A percentile compares a stretch with the other conserved stretches of the same genome.
Conservation (phyloP, 1,140 invertebrate species). For the Chrysoperla carnea region DNA sequence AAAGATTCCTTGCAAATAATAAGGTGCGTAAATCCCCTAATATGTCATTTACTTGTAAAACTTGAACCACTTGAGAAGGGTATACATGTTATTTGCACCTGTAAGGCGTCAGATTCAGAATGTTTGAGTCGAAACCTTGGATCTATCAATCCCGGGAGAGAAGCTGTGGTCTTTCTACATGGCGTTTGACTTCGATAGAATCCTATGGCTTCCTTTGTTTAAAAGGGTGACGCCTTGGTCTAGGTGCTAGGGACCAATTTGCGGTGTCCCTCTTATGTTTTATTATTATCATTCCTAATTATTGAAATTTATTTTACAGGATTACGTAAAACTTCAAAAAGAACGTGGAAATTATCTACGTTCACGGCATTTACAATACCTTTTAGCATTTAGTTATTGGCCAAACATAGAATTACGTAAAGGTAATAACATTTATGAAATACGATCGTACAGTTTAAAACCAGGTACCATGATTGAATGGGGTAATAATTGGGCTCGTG, state of each 20-base stretch:
- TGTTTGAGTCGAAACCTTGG: too few relatives aligned
- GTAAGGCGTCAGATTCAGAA: too few relatives aligned
- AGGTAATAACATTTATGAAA: slow-evolving; percentile 81
- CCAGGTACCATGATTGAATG: slow-evolving; percentile 98
- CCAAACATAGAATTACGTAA: slow-evolving; percentile 54
- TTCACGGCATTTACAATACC: slow-evolving; percentile 79
- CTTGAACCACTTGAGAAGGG: too few relatives aligned
- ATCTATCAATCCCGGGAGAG: too few relatives aligned
- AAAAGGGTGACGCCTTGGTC: too few relatives aligned
- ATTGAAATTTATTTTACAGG: slow-evolving; percentile 30
- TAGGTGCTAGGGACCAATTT: too few relatives aligned
- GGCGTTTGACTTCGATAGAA: too few relatives aligned
- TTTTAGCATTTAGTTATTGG: slow-evolving; percentile 84
- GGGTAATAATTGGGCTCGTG: slow-evolving; percentile 97
- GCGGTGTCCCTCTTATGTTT: slow-evolving; percentile 1
- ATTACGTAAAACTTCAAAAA: slow-evolving; percentile 58
- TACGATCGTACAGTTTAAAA: slow-evolving; percentile 76
- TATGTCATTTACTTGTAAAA: background rate
- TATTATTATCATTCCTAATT: slow-evolving; percentile 3
- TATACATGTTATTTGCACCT: too few relatives aligned
- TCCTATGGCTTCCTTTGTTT: too few relatives aligned
- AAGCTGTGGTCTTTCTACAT: too few relatives aligned
- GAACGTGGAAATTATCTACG: slow-evolving; percentile 72
- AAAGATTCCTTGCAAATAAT: slow-evolving; percentile 51
- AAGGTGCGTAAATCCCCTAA: slow-evolving; percentile 28